Base-by-base conservation (phyloP, 1,140 invertebrate genomes). In the Phortica variegata region DNA sequence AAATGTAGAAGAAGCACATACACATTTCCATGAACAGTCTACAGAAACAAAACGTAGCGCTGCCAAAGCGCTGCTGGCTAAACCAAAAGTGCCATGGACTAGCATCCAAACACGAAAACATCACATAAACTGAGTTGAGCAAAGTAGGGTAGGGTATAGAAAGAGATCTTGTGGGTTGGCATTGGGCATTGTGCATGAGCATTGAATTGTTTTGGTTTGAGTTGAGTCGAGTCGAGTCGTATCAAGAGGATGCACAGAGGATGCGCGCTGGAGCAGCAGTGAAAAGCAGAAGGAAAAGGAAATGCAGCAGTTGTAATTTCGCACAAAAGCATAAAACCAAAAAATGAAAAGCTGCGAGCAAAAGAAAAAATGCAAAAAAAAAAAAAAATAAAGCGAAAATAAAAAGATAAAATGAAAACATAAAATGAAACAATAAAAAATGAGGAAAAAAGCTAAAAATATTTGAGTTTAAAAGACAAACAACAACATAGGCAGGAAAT, bases 391-490 rank as follows among this genome's bases (percentile, higher is more conserved):
- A 41, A 43, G 34, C 42, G 41, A 38, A 36, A 34, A 31, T 34
- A 34, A 36, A 32, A 44, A 44, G 52, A 54, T 42, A 49, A 51
- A 43, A 23, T 33, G 40, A 31, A 53, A 61, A 56, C n/a, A n/a
- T 26, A 26, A 26, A 26, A 26, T 26, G 5, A 26, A 26, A 26
- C 5, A 26, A 26, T 6, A 26, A 26, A 26, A 26, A 26, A 26
- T 26, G 5, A n/a, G 51, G 58, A 56, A 47, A 68, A 60, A 56
- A 60, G 47, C 56, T 40, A 59, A 68, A 66, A 66, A 68, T 66
- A 66, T 66, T 66, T 66, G 56, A 68, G 62, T 66, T 66, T 66
- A 68, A 66, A 66, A 66, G 62, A 66, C 62, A 66, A 68, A 66
- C 63, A 66, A 54, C 63, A 66, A 56, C 54, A 50, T 45, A 62